Evolutionary conservation across 2,113 vertebrate species (phyloP).

Genomic region (Oplegnathus fasciatus): DNA sequence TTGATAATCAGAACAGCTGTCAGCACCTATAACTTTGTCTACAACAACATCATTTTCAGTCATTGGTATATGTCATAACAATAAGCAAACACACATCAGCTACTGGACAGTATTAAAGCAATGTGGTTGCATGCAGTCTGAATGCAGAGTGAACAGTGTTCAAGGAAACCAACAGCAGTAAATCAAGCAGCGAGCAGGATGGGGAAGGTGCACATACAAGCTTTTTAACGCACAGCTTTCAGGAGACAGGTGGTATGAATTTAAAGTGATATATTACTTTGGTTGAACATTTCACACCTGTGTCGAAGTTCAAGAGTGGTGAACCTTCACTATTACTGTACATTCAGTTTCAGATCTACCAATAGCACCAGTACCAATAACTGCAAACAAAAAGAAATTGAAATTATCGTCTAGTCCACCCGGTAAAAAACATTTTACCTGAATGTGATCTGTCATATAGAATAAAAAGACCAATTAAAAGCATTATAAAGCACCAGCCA

Average conservation of each 20-base stretch:
- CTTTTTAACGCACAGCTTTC: not conserved
- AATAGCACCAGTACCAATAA: not conserved
- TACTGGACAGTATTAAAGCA: not conserved
- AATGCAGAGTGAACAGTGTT: not conserved
- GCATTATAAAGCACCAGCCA: not conserved
- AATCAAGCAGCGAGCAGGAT: slow-evolving; percentile 2
- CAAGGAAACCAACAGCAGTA: slow-evolving; percentile 3
- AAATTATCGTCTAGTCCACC: not conserved
- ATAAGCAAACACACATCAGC: not conserved
- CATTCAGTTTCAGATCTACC: not conserved
- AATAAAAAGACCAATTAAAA: not conserved
- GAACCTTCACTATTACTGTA: not conserved
- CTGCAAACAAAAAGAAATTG: not conserved
- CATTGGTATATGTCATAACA: not conserved
- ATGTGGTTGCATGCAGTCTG: not conserved
- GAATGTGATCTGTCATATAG: not conserved
- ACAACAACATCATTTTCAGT: not conserved
- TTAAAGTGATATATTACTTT: slow-evolving; percentile 24
- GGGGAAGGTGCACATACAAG: slow-evolving; percentile 48
- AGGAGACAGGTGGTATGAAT: slow-evolving; percentile 7
- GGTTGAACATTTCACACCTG: not conserved
- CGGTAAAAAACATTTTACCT: not conserved
- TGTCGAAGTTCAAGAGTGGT: not conserved
- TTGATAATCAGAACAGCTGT: not conserved
- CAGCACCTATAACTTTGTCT: not conserved